These are phyloP conservation scores for Dinomys branickii DNA, from an alignment of 2,113 vertebrate species.

Conservation along the genomic window DNA sequence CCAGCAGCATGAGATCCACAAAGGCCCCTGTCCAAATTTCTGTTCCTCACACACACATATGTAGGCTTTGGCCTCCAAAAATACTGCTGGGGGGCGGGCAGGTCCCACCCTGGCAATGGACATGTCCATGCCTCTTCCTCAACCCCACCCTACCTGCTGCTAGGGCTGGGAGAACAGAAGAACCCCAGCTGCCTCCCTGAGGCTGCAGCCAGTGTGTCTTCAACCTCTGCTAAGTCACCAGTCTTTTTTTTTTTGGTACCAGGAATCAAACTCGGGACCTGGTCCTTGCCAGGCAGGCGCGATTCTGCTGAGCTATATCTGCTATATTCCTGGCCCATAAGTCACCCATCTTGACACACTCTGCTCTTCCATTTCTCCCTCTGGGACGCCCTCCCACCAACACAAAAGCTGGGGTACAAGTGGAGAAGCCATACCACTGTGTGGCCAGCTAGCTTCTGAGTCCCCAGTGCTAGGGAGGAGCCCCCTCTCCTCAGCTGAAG, in stretches of 20 bases:
- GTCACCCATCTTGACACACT: background rate
- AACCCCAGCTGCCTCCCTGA: background rate
- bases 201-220: background rate
- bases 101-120: background rate
- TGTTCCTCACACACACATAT: background rate
- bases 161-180: background rate
- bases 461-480: background rate
- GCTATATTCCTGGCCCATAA: too few species aligned
- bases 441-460: background rate
- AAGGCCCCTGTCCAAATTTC: background rate
- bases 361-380: background rate
- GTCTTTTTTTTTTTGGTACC: background rate
- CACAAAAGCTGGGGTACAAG: background rate
- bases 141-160: background rate
- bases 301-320: too few species aligned
- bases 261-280: too few species aligned
- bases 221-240: background rate
- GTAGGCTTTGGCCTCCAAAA: background rate
- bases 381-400: background rate
- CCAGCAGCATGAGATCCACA: background rate
- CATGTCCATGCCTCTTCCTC: accelerated
- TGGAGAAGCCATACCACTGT: background rate
- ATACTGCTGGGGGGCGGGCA: too few species aligned
- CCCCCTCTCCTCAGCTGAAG: background rate
- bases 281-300: too few species aligned